Evolutionary conservation across 2,888 invertebrate species (phyloP), one percentile per base, ranked within the genome.

Genomic region (Lasioglossum villosulum): DNA sequence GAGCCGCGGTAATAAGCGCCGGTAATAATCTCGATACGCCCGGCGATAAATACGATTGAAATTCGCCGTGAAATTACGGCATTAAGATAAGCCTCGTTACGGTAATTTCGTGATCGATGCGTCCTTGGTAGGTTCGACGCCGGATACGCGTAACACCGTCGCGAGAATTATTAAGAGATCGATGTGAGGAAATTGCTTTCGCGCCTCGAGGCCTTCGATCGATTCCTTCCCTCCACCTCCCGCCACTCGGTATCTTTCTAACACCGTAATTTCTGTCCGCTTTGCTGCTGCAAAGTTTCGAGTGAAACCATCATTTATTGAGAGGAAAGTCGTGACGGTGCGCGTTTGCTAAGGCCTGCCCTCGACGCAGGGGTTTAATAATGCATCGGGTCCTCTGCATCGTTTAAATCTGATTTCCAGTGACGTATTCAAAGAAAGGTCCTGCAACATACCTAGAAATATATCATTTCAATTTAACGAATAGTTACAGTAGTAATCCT

Each of bases 21-120:
- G 72, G 70, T 78, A 80, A 83, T 83, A 80, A 83, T 83, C 86
- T 14, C 75, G 80, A 75, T 80, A 74, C 45, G 37, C 14, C 30
- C 27, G 42, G 70, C 79, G 83, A 80, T 78, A 78, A 77, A 72
- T 78, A 45, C 72, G 83, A 86, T 86, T 86, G 80, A 83, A 83
- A 86, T 80, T 76, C 77, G 52, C 77, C 74, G 80, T 78, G 70
- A 80, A 86, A 86, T 83, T 78, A 83, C 74, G 71, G 27, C 63
- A 70, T 83, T 77, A 80, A 77, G 83, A 83, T 83, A 86, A 74
- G 85, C 16, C 76, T 80, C 78, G 78, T 86, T 75, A 71, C 74
- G 34, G 74, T 80, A 80, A 80, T 83, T 85, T 73, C 77, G 70
- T 68, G 78, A 85, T 80, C 83, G 79, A 76, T 76, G 30, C 75